Evolutionary conservation across 2,888 invertebrate genomes (phyloP).

Genomic region (Xestobium rufovillosum): DNA sequence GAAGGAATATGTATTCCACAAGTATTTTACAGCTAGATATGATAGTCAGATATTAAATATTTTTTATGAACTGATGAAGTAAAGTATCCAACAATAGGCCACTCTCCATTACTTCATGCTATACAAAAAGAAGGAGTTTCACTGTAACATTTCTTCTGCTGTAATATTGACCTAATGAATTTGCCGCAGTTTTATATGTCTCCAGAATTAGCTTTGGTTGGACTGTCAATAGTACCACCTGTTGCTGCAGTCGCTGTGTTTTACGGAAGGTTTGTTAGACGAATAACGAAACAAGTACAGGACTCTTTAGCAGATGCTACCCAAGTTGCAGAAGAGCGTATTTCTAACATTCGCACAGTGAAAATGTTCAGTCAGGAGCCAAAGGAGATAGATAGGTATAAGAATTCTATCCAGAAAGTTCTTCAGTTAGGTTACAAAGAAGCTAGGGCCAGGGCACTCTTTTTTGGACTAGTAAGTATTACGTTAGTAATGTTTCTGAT

Average conservation of each 20-base stretch:
- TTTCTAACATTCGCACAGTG: conserved; percentile 87
- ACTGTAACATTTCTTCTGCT: no score
- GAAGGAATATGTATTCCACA: no score
- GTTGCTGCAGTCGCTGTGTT: conserved; percentile 72
- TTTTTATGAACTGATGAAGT: no score
- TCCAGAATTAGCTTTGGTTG: conserved; percentile 76
- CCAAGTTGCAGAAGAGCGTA: conserved; percentile 83
- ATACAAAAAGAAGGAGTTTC: no score
- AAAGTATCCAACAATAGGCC: no score
- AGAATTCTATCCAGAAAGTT: conserved; percentile 59
- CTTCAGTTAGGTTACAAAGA: conserved; percentile 78
- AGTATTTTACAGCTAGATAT: no score
- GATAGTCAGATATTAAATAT: no score
- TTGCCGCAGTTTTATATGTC: conserved; percentile 93
- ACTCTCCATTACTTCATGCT: no score
- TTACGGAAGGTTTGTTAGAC: conserved; percentile 77
- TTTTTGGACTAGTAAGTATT: conserved; percentile 75
- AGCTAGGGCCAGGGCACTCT: conserved; percentile 76
- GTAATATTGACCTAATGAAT: no score
- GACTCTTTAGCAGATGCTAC: conserved; percentile 58
- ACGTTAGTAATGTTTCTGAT: conserved; percentile 4
- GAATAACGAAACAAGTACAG: conserved; percentile 73
- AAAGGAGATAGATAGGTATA: conserved; percentile 65
- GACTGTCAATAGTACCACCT: conserved; percentile 83
- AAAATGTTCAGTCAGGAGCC: conserved; percentile 85